Conservation (phyloP, 2,888 invertebrate genomes). For the Athripsodes cinereus region DNA sequence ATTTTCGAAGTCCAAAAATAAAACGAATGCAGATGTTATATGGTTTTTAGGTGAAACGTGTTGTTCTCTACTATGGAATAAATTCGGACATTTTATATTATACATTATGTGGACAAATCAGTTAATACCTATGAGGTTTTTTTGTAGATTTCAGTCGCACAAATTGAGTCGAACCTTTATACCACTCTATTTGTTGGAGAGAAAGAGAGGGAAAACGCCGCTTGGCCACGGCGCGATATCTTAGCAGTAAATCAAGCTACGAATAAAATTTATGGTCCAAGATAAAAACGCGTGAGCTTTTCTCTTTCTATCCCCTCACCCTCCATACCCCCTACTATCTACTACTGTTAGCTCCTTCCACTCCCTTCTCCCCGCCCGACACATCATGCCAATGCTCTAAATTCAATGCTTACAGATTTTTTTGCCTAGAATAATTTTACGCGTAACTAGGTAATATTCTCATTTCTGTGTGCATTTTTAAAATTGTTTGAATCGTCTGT, state of each 20-base stretch:
- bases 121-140: too few relatives aligned
- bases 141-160: not conserved
- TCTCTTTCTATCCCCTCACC: constrained; percentile 47
- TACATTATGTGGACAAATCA: too few relatives aligned
- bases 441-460: too few relatives aligned
- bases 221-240: constrained; percentile 47
- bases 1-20: too few relatives aligned
- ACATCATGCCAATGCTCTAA: constrained; percentile 11
- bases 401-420: not conserved
- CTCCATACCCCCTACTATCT: constrained; percentile 1
- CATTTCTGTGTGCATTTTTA: too few relatives aligned
- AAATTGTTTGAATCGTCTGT: too few relatives aligned
- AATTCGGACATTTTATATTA: too few relatives aligned
- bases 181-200: constrained; percentile 28
- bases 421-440: too few relatives aligned
- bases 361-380: not conserved
- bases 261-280: constrained; percentile 57
- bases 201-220: constrained; percentile 34
- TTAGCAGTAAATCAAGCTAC: constrained; percentile 56
- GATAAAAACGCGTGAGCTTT: constrained; percentile 57
- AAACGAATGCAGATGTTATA: too few relatives aligned
- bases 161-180: not conserved
- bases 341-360: not conserved
- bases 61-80: too few relatives aligned
- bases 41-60: too few relatives aligned